Evolutionary conservation across 2,888 invertebrate genomes (phyloP).

Genomic region (Spialia ferax): DNA sequence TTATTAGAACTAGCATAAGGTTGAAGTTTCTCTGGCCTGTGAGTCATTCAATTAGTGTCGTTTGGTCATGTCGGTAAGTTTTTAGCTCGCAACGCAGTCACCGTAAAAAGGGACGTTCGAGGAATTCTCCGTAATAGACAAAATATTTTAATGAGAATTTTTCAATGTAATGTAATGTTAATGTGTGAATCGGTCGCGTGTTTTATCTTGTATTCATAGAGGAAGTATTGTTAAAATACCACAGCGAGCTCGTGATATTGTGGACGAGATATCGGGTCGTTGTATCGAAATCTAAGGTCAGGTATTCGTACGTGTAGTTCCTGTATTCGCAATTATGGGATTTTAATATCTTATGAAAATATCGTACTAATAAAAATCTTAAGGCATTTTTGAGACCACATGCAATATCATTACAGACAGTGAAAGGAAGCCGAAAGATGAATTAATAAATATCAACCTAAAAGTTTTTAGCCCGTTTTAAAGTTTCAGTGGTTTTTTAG

Average conservation of each 20-base stretch:
- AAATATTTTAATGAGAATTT: constrained; percentile 81
- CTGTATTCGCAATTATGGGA: constrained; percentile 13
- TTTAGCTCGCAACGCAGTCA: constrained; percentile 59
- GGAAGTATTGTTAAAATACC: constrained; percentile 81
- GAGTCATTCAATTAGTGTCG: constrained; percentile 44
- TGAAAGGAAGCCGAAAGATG: too few relatives aligned
- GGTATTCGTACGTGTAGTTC: constrained; percentile 16
- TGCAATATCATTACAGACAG: too few relatives aligned
- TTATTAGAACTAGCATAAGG: constrained; percentile 2
- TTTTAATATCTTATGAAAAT: not conserved
- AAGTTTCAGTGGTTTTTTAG: too few relatives aligned
- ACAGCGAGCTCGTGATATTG: constrained; percentile 23
- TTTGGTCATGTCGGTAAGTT: constrained; percentile 45
- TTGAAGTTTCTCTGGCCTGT: constrained; percentile 20
- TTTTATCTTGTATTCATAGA: constrained; percentile 59
- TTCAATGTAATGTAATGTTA: constrained; percentile 61
- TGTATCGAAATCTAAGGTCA: constrained; percentile 31
- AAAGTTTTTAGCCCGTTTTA: too few relatives aligned
- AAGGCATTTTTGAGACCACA: too few relatives aligned
- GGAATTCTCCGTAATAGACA: constrained; percentile 71
- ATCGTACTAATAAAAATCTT: too few relatives aligned
- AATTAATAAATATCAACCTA: too few relatives aligned
- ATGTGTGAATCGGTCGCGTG: constrained; percentile 64
- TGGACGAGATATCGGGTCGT: constrained; percentile 25
- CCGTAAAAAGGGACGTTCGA: constrained; percentile 58